Base-by-base conservation (phyloP, 2,113 vertebrate genomes). In the Campylorhamphus procurvoides region DNA sequence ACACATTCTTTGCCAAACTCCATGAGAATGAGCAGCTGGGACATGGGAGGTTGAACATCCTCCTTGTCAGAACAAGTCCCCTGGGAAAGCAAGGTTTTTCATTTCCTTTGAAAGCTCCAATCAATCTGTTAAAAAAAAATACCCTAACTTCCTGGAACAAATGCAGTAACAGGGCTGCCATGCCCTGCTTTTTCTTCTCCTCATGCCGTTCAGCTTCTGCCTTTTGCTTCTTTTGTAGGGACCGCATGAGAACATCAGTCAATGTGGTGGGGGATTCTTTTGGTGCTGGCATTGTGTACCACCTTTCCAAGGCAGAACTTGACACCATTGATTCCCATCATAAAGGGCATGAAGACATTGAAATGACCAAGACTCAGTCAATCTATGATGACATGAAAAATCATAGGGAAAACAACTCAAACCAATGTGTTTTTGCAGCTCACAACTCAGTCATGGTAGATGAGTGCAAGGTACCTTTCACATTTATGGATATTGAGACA, bases 401-500 rank as follows among this genome's bases (percentile, higher is more conserved):
- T 97, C 99, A 99, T 84, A 99, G 99, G 87, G 99, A 99, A 98
- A 99, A 99, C 98, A 99, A 99, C 98, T 99, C 99, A 97, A 99
- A 99, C 98, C 99, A 99, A 97, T 99, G 99, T 98, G 99, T 99
- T 97, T 98, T 98, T 98, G 97, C 98, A 28, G 98, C 99, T 98
- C 99, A 99, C 98, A 99, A 99, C 98, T 99, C 99, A 96, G 98
- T 99, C 97, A 97, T 99, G 98, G 98, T 99, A 99, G 99, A 99
- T 98, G 99, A 99, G 97, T 99, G 99, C 99, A 99, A 99, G 99
- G 99, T 99, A 99, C 98, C 98, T 97, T 98, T 99, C 98, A 98
- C 97, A 86, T 99, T 99, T 98, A 97, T 98, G 75, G 98, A 99
- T 98, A 98, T 99, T 95, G 99, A 99, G 97, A 99, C 98, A 76